Evolutionary conservation across 2,113 vertebrate species (phyloP).

Genomic region (Halcyon malimbica): DNA sequence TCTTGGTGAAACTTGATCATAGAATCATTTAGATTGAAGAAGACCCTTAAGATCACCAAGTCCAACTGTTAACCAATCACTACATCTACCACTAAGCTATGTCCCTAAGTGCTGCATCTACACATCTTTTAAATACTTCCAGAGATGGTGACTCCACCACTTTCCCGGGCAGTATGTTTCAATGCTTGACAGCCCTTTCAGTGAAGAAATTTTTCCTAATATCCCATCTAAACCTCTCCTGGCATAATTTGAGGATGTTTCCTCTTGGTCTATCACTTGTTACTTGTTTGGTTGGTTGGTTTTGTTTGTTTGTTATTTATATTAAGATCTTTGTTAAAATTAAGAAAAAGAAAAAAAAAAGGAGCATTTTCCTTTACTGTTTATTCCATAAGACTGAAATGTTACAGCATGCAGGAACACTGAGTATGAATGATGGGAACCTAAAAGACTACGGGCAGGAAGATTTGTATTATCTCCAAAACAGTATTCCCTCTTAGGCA

Average conservation of each 20-base stretch:
- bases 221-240: neutral
- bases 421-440: neutral
- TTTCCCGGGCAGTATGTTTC: neutral
- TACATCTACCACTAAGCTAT: neutral
- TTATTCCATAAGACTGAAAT: neutral
- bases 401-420: neutral
- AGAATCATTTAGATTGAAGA: neutral
- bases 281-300: neutral
- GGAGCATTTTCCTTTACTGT: neutral
- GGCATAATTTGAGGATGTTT: neutral
- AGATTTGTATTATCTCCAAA: slow-evolving; percentile 29
- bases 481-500: neutral
- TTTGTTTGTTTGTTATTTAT: neutral
- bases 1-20: neutral
- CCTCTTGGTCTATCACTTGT: neutral
- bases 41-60: neutral
- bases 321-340: neutral
- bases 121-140: neutral
- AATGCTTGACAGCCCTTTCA: neutral
- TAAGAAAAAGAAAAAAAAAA: neutral
- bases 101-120: neutral
- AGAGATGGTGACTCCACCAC: neutral
- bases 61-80: neutral
- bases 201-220: neutral
- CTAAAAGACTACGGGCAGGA: slow-evolving; percentile 1